Evolutionary conservation across 2,113 vertebrate species (phyloP).

Genomic region (Cacatua alba): DNA sequence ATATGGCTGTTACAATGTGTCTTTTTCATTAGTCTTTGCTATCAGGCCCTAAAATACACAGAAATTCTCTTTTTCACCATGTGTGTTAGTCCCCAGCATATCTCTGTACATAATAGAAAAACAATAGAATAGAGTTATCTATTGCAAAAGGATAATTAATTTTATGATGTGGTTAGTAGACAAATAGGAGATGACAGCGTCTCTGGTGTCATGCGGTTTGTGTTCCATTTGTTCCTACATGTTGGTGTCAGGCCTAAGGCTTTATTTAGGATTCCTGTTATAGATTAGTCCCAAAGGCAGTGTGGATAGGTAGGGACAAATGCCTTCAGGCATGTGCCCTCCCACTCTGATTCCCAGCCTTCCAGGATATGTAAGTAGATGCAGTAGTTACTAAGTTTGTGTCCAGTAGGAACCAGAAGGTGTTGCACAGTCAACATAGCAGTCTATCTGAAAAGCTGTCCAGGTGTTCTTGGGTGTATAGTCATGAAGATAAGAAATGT

Average conservation of each 20-base stretch:
- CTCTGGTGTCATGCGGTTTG: not conserved
- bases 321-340: not conserved
- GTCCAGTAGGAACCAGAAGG: not conserved
- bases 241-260: not conserved
- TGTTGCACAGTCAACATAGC: not conserved
- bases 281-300: not conserved
- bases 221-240: not conserved
- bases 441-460: not conserved
- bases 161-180: not conserved
- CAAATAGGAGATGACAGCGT: not conserved
- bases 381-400: not conserved
- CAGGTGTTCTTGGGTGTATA: not conserved
- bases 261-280: not conserved
- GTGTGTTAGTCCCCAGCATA: not conserved
- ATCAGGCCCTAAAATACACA: rapidly evolving
- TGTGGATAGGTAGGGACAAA: not conserved
- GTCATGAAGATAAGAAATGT: not conserved
- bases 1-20: not conserved
- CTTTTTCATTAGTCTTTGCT: not conserved
- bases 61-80: not conserved
- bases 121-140: not conserved
- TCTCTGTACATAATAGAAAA: not conserved
- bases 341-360: not conserved
- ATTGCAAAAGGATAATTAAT: not conserved
- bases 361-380: not conserved